Base-by-base conservation (phyloP, 1,140 invertebrate species). In the Dendroctonus valens region DNA sequence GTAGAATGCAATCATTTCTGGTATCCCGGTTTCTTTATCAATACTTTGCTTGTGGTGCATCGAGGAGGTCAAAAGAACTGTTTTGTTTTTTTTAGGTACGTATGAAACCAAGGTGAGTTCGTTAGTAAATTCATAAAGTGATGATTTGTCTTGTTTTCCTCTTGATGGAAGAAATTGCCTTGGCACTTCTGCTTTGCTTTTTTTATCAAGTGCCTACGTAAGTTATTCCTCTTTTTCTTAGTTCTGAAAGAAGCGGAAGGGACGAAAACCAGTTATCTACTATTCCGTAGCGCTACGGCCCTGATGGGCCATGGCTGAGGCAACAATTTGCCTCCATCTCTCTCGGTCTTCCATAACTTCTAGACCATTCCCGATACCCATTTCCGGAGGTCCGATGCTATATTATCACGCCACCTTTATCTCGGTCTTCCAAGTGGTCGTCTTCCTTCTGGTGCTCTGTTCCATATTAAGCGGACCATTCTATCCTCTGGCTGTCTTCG, bases 141-240 rank as follows among this genome's bases (percentile, higher is more conserved):
- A 58, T 26, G 52, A 26, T 5, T 48, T 40, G 7, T n/a, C 41
- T 39, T 14, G 26, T n/a, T 38, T 65, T 15, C 38, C 15, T 55
- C 62, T 67, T 6, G 39, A 41, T 64, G 40, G 15, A 48, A 66
- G 15, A 6, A 59, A 48, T 52, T 74, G 59, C 52, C 69, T 61
- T 14, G 76, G 76, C 46, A 78, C 76, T 67, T 77, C 72, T 11
- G 58, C 14, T 67, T 76, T 77, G 15, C 76, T 76, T 52, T 70
- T 74, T 48, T 68, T 67, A n/a, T 4, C 76, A 38, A 39, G 73
- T 77, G 51, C 75, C 74, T 48, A 73, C 70, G 49, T 75, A 53
- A 12, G 70, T 78, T 59, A 76, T 71, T 50, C 69, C 69, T n/a
- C 73, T 60, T 54, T 69, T 64, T 51, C 75, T 64, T 63, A 79